phyloP scores from a whole-genome alignment of 2,888 invertebrate genomes.

The Caenorhabditis zanzibari region DNA sequence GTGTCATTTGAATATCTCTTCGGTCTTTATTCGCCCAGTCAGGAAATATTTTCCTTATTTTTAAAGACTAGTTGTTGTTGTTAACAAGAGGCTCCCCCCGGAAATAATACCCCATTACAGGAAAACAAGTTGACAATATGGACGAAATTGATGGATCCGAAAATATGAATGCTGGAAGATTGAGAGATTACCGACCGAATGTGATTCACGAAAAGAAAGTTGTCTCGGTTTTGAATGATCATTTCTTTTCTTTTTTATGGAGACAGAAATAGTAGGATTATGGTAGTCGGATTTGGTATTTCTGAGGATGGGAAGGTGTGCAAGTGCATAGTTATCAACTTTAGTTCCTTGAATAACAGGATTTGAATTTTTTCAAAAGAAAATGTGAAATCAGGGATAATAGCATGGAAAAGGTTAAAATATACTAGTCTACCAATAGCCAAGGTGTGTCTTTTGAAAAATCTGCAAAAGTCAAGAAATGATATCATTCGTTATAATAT shows the following conservation, averaged over 20 bases:
- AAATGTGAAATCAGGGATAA: constrained; percentile 5
- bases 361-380: not conserved
- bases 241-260: not conserved
- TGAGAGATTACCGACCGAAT: constrained; percentile 34
- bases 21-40: too few relatives aligned
- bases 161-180: constrained; percentile 1
- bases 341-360: not conserved
- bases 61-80: constrained; percentile 7
- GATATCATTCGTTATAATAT: not conserved
- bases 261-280: constrained; percentile 39
- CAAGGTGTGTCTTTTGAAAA: not conserved
- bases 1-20: constrained; percentile 32
- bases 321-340: constrained; percentile 7
- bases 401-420: not conserved
- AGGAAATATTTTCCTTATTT: not conserved
- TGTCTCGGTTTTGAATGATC: not conserved
- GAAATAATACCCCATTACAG: constrained; percentile 12
- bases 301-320: not conserved
- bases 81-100: constrained; percentile 12
- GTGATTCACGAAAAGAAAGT: constrained; percentile 20
- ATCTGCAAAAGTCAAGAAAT: not conserved
- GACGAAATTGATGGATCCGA: constrained; percentile 11
- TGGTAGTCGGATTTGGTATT: constrained; percentile 12
- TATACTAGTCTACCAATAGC: not conserved
- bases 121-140: constrained; percentile 41